Conservation (phyloP, 2,797 vertebrate genomes). For the Eurystomus glaucurus region DNA sequence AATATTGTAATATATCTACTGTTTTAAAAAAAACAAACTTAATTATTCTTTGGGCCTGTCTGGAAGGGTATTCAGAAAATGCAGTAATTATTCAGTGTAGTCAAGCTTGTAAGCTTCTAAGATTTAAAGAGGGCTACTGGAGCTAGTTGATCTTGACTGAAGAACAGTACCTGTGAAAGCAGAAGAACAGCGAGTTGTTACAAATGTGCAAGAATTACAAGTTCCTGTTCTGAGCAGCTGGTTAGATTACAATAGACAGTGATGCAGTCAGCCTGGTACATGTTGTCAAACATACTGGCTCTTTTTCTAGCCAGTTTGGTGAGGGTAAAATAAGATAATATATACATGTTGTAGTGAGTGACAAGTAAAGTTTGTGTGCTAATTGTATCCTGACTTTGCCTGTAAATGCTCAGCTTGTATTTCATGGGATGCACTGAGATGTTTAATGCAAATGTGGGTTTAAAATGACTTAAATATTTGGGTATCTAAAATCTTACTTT, state of each 20-base stretch:
- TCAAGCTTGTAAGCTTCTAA: background rate
- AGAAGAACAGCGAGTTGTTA: background rate
- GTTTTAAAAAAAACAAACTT: rapidly evolving
- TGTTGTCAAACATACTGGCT: background rate
- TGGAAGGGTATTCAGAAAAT: background rate
- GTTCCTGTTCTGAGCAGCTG: background rate
- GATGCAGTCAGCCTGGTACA: background rate
- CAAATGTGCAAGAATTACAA: background rate
- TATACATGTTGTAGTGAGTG: rapidly evolving
- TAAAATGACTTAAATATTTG: background rate
- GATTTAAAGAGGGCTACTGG: background rate
- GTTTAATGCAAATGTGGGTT: background rate
- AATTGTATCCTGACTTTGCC: background rate
- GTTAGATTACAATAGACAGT: background rate
- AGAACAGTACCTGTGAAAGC: background rate
- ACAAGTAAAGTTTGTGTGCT: background rate
- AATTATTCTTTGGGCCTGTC: background rate
- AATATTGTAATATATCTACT: background rate
- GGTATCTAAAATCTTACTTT: constrained; percentile 14
- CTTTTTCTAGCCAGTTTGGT: background rate
- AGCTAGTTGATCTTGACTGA: background rate
- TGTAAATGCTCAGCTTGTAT: background rate
- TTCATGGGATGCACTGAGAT: background rate
- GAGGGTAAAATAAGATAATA: background rate
- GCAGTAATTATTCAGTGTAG: background rate